phyloP scores from a whole-genome alignment of 2,888 invertebrate genomes.

The Amphimallon solstitiale region DNA sequence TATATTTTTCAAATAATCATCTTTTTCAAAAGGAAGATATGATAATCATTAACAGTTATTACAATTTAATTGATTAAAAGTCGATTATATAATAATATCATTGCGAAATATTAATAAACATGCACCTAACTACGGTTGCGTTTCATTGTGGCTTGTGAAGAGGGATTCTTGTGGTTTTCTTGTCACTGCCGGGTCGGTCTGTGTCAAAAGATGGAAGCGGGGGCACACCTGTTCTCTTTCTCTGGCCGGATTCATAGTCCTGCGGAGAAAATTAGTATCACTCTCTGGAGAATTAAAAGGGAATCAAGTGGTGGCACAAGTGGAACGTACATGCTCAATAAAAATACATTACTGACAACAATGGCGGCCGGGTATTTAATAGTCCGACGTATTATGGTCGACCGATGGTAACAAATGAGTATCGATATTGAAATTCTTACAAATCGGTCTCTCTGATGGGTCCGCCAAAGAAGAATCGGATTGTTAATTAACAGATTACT shows the following conservation, averaged over 20 bases:
- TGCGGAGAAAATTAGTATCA: slow-evolving; percentile 6
- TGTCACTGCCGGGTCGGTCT: too few species aligned
- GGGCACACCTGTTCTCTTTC: neutral
- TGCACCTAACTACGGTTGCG: too few species aligned
- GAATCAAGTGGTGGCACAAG: slow-evolving; percentile 32
- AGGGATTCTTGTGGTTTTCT: too few species aligned
- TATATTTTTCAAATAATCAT: too few species aligned
- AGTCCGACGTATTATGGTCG: slow-evolving; percentile 34
- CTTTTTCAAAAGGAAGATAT: too few species aligned
- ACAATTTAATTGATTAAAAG: too few species aligned
- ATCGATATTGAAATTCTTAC: slow-evolving; percentile 42
- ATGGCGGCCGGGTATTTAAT: slow-evolving; percentile 41
- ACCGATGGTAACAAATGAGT: slow-evolving; percentile 39
- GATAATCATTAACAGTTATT: too few species aligned
- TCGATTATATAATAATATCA: too few species aligned
- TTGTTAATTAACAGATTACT: neutral
- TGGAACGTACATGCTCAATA: slow-evolving; percentile 36
- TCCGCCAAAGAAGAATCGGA: neutral
- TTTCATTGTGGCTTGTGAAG: too few species aligned
- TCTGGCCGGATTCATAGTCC: neutral
- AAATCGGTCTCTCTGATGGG: slow-evolving; percentile 17
- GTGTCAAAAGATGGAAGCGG: too few species aligned
- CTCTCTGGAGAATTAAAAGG: slow-evolving; percentile 24
- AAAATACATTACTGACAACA: slow-evolving; percentile 42
- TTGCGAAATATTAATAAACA: too few species aligned